Evolutionary conservation across 2,888 invertebrate species (phyloP), one percentile per base, ranked within the genome.

Genomic region (Pediacus dermestoides): DNA sequence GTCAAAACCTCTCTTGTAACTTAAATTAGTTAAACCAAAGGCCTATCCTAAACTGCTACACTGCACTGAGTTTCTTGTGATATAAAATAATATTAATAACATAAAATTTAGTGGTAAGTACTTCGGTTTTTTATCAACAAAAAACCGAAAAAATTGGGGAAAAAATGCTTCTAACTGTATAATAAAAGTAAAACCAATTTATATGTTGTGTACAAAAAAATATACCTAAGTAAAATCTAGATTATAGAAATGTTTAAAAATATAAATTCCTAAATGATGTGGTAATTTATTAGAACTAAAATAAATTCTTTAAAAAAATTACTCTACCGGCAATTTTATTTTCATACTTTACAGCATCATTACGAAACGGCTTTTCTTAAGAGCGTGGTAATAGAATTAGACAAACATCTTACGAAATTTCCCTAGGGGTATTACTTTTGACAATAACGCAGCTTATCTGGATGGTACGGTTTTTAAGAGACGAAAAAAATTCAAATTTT

Each of bases 101-200:
- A 23, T 7, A 3, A 9, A 23, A 23, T 23, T 23, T 23, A 23
- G n/a, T 23, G 10, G n/a, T 6, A 6, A 9, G n/a, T 23, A 31
- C 21, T 13, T 33, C 25, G 28, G 28, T 35, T 30, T 12, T n/a
- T n/a, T n/a, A n/a, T n/a, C n/a, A n/a, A 16, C 2, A 27, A 31
- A 4, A 4, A 15, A 15, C 28, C 35, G 16, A 28, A 28, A 28
- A 13, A 28, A 23, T 9, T 57, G 64, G 64, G 63, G 64, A 64
- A 62, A 64, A 59, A 50, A 66, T 65, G 64, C 64, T 64, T 64
- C 60, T 57, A 33, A 50, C 30, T 52, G 51, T 51, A 52, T 45
- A 36, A 13, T 28, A 39, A 50, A 9, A 40, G 52, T 57, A 50
- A 44, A 51, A 54, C 54, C 21, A 7, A 53, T 61, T 57, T 60